Evolutionary conservation across 2,797 vertebrate species (phyloP), one percentile per base, ranked within the genome.

Genomic region (Adelosebastes latens): DNA sequence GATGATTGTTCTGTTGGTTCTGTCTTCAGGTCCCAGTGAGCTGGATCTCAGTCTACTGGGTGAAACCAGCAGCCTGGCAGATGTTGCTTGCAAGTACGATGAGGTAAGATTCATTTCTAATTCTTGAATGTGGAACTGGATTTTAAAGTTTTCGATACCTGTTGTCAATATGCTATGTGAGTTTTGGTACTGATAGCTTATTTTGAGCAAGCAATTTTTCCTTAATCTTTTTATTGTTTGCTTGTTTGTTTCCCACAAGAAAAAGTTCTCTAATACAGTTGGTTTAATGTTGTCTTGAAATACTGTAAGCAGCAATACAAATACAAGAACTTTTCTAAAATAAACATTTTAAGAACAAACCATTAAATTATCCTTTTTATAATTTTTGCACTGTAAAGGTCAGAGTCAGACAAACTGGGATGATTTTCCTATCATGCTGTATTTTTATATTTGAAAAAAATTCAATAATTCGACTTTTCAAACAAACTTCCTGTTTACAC

Each of bases 1-100:
- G 29, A 71, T 55, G 36, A 24, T n/a, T 69, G 31, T 59, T 84
- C 8, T 82, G 58, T 72, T 63, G 53, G 27, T 46, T 81, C 67
- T 73, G 79, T 75, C 87, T 88, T 60, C 94, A 99, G 98, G 97
- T 65, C 91, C 96, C 70, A 95, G 96, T 80, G 97, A 98, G 85
- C 91, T 97, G 64, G 98, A 98, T 46, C 96, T 97, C 89, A 96
- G 94, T 59, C 89, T 98, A 24, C 77, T 97, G 75, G 93, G 96
- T 83, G 97, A 99, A 88, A 90, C 92, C 73, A 95, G 95, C 91
- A 96, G 97, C 69, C 68, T 93, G 66, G 79, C 92, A 75, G 97
- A 97, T 49, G 85, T 92, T 1, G 93, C 95, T 29, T 96, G 93
- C 85, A 97, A 97, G 84, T 96, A 96, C 79, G 96, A 97, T 68